Evolutionary conservation across 2,797 vertebrate species (phyloP), one percentile per base, ranked within the genome.

Genomic region (Spatula clypeata): DNA sequence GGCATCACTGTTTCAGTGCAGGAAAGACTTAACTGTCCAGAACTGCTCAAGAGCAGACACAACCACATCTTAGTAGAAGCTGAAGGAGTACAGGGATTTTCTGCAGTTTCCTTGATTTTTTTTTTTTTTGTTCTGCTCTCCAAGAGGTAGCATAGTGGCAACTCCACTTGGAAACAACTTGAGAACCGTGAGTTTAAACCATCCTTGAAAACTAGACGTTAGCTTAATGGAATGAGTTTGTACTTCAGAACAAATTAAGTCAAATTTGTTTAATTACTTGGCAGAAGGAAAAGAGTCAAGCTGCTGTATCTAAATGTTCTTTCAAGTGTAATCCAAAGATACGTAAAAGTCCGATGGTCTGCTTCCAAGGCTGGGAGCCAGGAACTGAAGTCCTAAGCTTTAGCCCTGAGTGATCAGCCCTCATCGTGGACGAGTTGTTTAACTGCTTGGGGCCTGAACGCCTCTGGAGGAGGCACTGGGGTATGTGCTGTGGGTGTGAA

Each of bases 241-340:
- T 93, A 13, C 79, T 94, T 94, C 84, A 91, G 79, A 88, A 75
- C 82, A 83, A 89, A 93, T 80, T 29, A 67, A 86, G 53, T 80
- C 32, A 36, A 62, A 75, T 88, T 77, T 88, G 32, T 83, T 71
- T 79, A 90, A 94, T 93, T 93, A 75, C 88, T 87, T 83, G 60
- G 24, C 92, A 89, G 93, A 72, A 90, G 74, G 71, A 81, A 66
- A 54, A 51, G n/a, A 84, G 27, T 62, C 60, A 34, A 51, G 60
- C n/a, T 47, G 67, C 77, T 95, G 69, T 79, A 70, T 93, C 73
- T 94, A 34, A 61, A 8, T 71, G 76, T 90, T 87, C 93, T 90
- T 88, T 86, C 86, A 79, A 91, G 74, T 87, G 40, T 84, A 86
- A 90, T 96, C 67, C 73, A 71, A 19, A 92, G 90, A 87, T 89